These are phyloP conservation scores for Macaria notata DNA, from an alignment of 2,888 invertebrate genomes.

Conservation along the genomic window DNA sequence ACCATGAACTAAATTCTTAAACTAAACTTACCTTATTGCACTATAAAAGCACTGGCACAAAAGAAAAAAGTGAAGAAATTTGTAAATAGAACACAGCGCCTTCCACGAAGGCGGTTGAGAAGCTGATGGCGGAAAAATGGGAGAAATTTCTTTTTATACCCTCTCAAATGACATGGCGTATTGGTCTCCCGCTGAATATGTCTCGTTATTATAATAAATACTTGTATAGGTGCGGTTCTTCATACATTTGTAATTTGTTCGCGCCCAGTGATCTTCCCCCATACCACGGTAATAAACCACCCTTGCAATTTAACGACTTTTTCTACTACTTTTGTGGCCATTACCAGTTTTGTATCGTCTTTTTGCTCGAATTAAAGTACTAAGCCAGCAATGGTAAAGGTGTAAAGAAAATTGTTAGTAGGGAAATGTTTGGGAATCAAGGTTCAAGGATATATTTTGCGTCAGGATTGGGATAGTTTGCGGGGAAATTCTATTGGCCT, in stretches of 20 bases:
- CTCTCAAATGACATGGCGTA: slow-evolving; percentile 61
- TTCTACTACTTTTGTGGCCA: slow-evolving; percentile 4
- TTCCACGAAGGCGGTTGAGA: slow-evolving; percentile 47
- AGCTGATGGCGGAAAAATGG: slow-evolving; percentile 43
- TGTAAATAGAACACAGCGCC: slow-evolving; percentile 49
- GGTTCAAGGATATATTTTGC: slow-evolving; percentile 38
- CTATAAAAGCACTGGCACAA: slow-evolving; percentile 29
- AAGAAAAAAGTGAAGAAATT: slow-evolving; percentile 32
- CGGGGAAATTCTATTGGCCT: background rate
- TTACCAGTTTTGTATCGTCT: background rate
- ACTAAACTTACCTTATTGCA: slow-evolving; percentile 42
- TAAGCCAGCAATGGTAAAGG: slow-evolving; percentile 25
- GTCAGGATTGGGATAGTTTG: slow-evolving; percentile 35
- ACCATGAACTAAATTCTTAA: too few species aligned
- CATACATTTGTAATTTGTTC: slow-evolving; percentile 65
- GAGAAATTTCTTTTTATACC: slow-evolving; percentile 62
- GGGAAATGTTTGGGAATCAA: background rate
- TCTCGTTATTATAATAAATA: slow-evolving; percentile 65
- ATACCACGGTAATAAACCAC: slow-evolving; percentile 6
- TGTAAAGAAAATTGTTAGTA: background rate
- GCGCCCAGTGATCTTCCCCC: slow-evolving; percentile 57
- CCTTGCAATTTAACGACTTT: background rate
- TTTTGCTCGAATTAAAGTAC: too few species aligned
- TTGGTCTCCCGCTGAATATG: slow-evolving; percentile 76
- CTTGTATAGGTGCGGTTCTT: slow-evolving; percentile 59